Base-by-base conservation (phyloP, 2,888 invertebrate species). In the Dicyrtomina minuta region DNA sequence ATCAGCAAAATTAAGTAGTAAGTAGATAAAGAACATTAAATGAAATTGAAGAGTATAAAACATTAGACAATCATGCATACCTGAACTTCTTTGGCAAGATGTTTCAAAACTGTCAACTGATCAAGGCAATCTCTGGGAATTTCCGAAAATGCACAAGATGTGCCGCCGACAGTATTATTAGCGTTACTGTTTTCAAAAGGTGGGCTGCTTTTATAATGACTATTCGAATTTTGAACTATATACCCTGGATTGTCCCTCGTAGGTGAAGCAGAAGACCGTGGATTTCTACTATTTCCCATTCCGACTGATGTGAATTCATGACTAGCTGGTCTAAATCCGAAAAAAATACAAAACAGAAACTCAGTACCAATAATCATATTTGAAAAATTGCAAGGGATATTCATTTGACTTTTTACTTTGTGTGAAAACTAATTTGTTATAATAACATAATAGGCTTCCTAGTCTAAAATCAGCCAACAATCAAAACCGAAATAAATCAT, bases 101-200 rank as follows among this genome's bases (percentile, higher is more conserved):
- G 92, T 81, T 92, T 92, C 78, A 92, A 82, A 27, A 92, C 90
- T 83, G 91, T 91, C 1, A 91, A 90, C 79, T 92, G 90, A 81
- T 88, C 90, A 17, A 92, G 84, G 80, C 91, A 92, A 83, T 92
- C 91, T 79, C 90, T 90, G 0, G 92, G 91, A 79, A 92, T 91
- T 81, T 91, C 91, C 0, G 89, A 90, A 79, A 92, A 90, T 84
- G 91, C 91, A 83, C 84, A 83, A 75, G 76, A 76, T 13, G 76
- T 76, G 22, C 83, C 83, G 69, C 83, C 82, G n/a, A n/a, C n/a
- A 64, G 82, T 82, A 79, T 82, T 83, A 17, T 55, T 41, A 44
- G 66, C 24, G 39, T 17, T 64, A 46, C 44, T 59, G n/a, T 26
- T 65, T 17, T 44, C 58, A 43, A 20, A 44, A 27, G 43, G 39